These are phyloP conservation scores for Oryzaephilus surinamensis DNA, from an alignment of 1,140 invertebrate genomes.

Conservation along the genomic window DNA sequence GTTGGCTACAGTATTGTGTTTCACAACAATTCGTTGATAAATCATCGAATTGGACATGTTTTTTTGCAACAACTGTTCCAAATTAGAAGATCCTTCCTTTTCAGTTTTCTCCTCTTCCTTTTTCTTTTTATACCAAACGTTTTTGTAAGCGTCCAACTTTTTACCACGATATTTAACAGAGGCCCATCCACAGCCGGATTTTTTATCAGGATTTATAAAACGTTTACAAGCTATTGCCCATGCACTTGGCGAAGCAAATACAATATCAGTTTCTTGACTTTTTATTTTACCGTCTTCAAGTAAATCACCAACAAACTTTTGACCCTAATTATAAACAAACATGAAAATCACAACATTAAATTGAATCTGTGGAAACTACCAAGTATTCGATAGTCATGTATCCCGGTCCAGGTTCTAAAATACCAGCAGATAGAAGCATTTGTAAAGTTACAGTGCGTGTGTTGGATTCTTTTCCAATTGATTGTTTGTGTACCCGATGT, in stretches of 20 bases:
- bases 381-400: conserved; percentile 82
- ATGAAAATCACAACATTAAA: conserved; percentile 15
- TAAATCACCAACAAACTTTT: conserved; percentile 80
- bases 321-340: conserved; percentile 48
- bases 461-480: conserved; percentile 33
- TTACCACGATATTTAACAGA: conserved; percentile 73
- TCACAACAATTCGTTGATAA: conserved; percentile 51
- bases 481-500: conserved; percentile 34
- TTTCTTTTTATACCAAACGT: conserved; percentile 67
- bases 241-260: conserved; percentile 82
- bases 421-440: conserved; percentile 69
- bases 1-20: conserved; percentile 58
- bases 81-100: conserved; percentile 14
- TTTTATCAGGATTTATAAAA: conserved; percentile 83
- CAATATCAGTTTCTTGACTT: conserved; percentile 75
- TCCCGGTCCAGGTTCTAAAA: conserved; percentile 68
- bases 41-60: conserved; percentile 31
- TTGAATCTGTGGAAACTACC: conserved; percentile 37
- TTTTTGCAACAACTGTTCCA: conserved; percentile 37
- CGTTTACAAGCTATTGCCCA: conserved; percentile 88
- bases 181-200: conserved; percentile 86
- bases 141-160: conserved; percentile 80
- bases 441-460: conserved; percentile 73
- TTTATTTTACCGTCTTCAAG: conserved; percentile 78
- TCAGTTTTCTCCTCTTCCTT: conserved; percentile 37